A percentile compares a stretch with the other conserved stretches of the same genome.
Conservation (phyloP, 2,113 vertebrate species). For the Xiphorhynchus elegans region DNA sequence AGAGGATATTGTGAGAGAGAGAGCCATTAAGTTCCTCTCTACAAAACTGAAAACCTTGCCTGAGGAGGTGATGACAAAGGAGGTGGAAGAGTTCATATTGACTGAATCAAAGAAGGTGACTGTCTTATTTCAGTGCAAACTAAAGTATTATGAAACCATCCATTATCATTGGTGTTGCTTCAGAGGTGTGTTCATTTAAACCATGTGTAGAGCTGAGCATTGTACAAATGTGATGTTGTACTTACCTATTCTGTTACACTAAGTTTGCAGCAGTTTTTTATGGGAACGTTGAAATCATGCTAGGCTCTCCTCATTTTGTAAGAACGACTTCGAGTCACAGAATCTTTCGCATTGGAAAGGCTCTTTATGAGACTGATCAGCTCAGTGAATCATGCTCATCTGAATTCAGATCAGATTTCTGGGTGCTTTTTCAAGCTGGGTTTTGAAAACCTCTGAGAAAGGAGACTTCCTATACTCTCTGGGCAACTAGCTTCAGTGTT, state of each 20-base stretch:
- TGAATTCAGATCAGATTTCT: neutral
- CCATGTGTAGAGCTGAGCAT: neutral
- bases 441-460: neutral
- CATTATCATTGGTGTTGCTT: neutral
- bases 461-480: neutral
- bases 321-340: neutral
- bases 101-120: conserved; percentile 93
- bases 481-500: neutral
- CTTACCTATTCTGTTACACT: neutral
- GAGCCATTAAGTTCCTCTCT: conserved; percentile 96
- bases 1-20: conserved; percentile 93
- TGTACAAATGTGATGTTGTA: neutral
- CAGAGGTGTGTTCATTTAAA: neutral
- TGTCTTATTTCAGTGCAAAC: neutral
- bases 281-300: neutral
- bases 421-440: neutral
- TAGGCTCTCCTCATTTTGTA: neutral
- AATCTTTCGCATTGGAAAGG: neutral
- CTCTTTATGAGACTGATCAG: neutral
- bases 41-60: conserved; percentile 90
- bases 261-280: neutral
- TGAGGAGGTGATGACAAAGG: conserved; percentile 94
- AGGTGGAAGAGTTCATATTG: conserved; percentile 93
- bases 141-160: neutral
- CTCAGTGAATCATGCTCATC: neutral